A percentile compares a stretch with the other conserved stretches of the same genome.
Conservation (phyloP, 2,797 vertebrate genomes). For the Cossypha caffra region DNA sequence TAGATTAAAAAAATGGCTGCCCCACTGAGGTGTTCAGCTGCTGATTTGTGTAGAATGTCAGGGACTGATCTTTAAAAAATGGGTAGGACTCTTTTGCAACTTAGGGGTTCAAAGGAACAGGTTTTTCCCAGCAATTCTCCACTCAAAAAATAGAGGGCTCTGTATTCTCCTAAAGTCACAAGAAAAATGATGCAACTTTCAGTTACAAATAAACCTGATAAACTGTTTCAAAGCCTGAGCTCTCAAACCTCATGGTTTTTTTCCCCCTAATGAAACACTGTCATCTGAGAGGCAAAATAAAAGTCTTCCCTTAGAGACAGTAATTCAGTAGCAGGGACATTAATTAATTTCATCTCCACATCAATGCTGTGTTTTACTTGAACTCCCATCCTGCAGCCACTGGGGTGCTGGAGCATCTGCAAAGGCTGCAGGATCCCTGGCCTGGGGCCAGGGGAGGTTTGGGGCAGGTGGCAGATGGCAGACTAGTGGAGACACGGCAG, state of each 20-base stretch:
- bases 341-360: slow-evolving; percentile 64
- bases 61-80: background rate
- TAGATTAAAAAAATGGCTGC: background rate
- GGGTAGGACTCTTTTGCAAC: background rate
- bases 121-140: background rate
- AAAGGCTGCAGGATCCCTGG: slow-evolving; percentile 14
- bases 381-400: slow-evolving; percentile 42
- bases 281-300: slow-evolving; percentile 16
- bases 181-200: background rate
- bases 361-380: slow-evolving; percentile 55
- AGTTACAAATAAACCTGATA: background rate
- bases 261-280: background rate
- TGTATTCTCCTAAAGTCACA: background rate
- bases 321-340: slow-evolving; percentile 33
- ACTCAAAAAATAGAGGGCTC: background rate
- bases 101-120: background rate
- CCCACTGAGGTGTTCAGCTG: background rate
- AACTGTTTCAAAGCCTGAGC: background rate
- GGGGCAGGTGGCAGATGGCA: slow-evolving; percentile 47
- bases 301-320: slow-evolving; percentile 33
- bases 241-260: background rate
- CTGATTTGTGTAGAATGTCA: background rate
- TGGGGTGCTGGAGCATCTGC: slow-evolving; percentile 41
- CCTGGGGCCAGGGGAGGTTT: background rate
- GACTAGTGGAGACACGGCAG: background rate